Conservation (phyloP, 2,888 invertebrate genomes). For the Chloroclystis v-ata region DNA sequence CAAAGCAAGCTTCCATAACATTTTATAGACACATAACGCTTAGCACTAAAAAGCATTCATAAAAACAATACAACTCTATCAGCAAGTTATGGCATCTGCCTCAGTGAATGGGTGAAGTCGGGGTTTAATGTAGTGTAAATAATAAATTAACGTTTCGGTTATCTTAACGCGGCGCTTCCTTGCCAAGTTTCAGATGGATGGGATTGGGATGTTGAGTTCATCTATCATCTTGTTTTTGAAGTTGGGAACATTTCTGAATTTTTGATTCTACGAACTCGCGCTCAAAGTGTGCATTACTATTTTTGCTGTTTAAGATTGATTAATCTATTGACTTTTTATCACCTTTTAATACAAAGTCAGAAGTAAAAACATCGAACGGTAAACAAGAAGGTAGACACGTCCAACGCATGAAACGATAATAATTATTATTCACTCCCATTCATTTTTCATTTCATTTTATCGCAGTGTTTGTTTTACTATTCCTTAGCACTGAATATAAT, state of each 20-base stretch:
- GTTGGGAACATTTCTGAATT: neutral
- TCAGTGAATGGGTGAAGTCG: constrained; percentile 32
- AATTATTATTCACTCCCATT: too few species aligned
- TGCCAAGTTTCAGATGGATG: constrained; percentile 34
- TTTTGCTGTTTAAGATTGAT: too few species aligned
- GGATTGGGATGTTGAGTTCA: constrained; percentile 8
- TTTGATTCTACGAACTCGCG: neutral
- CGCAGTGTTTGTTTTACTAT: too few species aligned
- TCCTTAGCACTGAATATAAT: too few species aligned
- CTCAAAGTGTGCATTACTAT: too few species aligned
- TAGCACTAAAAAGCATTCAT: constrained; percentile 14
- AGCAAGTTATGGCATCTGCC: constrained; percentile 23
- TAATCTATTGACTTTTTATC: too few species aligned
- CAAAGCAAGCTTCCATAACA: neutral
- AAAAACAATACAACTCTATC: constrained; percentile 21
- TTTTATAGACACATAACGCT: constrained; percentile 13
- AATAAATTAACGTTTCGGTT: constrained; percentile 66
- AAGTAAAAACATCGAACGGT: too few species aligned
- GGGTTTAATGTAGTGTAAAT: constrained; percentile 61
- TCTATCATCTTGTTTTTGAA: constrained; percentile 8
- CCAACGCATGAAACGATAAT: too few species aligned
- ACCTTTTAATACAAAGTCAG: too few species aligned
- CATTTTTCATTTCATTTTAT: too few species aligned
- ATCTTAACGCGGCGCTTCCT: constrained; percentile 61
- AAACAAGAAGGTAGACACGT: too few species aligned